phyloP scores from a whole-genome alignment of 1,140 invertebrate genomes.

The Sycophaga agraensis region DNA sequence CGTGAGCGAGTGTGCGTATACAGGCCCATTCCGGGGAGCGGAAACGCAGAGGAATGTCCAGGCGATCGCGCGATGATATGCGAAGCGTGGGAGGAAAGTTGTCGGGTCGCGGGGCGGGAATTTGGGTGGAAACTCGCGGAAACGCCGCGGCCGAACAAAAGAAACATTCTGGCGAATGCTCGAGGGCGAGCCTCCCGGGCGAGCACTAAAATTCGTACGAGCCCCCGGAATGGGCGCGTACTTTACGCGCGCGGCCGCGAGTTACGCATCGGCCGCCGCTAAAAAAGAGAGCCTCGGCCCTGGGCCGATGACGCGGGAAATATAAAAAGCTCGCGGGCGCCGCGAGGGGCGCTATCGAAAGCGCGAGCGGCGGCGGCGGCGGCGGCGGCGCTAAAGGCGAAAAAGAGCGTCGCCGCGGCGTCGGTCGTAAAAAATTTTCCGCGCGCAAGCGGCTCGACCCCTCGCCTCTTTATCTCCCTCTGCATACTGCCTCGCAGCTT shows the following conservation, averaged over 20 bases:
- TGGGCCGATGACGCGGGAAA: no score
- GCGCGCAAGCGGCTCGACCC: constrained; percentile 16
- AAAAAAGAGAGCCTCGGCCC: constrained; percentile 23
- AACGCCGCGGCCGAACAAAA: neutral
- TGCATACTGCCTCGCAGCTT: neutral
- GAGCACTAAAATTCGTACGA: neutral
- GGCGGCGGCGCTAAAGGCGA: neutral
- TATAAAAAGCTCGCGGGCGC: neutral
- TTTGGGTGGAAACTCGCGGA: neutral
- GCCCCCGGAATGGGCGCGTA: neutral
- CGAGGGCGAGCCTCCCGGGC: no score
- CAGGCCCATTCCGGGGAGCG: no score
- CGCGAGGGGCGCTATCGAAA: constrained; percentile 1
- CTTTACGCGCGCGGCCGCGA: neutral
- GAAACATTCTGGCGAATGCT: no score
- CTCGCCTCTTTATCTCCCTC: constrained; percentile 10
- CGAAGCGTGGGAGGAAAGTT: no score
- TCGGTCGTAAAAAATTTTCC: constrained; percentile 24
- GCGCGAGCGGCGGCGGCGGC: neutral
- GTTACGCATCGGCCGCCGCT: neutral
- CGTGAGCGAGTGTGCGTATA: no score
- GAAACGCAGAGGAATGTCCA: neutral
- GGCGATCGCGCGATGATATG: neutral
- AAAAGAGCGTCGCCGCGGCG: constrained; percentile 24
- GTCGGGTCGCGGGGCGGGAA: no score